phyloP scores from a whole-genome alignment of 1,140 invertebrate species.

The Macrotrachela quadricornifera region DNA sequence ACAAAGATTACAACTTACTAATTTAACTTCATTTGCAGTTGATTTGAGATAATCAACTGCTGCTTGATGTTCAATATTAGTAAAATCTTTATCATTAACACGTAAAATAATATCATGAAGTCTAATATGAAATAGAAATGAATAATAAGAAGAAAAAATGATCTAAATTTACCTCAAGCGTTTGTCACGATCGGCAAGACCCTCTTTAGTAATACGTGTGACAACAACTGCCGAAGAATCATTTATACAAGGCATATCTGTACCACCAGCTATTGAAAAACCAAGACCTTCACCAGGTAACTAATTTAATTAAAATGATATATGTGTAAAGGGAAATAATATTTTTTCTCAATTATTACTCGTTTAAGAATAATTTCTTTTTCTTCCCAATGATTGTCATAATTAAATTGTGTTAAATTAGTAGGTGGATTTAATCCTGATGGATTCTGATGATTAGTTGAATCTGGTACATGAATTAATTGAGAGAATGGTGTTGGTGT shows the following conservation, averaged over 20 bases:
- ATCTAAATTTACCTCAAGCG: constrained; percentile 45
- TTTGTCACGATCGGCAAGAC: constrained; percentile 76
- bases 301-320: not conserved
- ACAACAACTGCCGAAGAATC: constrained; percentile 68
- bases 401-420: too few relatives aligned
- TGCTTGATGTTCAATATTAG: constrained; percentile 67
- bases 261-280: constrained; percentile 35
- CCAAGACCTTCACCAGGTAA: constrained; percentile 21
- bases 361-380: too few relatives aligned
- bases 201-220: constrained; percentile 87
- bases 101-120: constrained; percentile 53
- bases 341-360: too few relatives aligned
- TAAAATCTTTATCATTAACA: constrained; percentile 69
- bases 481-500: too few relatives aligned
- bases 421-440: too few relatives aligned
- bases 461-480: too few relatives aligned
- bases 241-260: constrained; percentile 25
- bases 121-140: too few relatives aligned
- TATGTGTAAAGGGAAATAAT: too few relatives aligned
- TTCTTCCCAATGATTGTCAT: too few relatives aligned
- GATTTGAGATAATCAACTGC: constrained; percentile 87
- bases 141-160: too few relatives aligned
- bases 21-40: constrained; percentile 63
- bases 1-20: constrained; percentile 30
- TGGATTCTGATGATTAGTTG: too few relatives aligned